phyloP scores from a whole-genome alignment of 92 coral and sea anemone genomes.

The Umimayanthus kanabou region DNA sequence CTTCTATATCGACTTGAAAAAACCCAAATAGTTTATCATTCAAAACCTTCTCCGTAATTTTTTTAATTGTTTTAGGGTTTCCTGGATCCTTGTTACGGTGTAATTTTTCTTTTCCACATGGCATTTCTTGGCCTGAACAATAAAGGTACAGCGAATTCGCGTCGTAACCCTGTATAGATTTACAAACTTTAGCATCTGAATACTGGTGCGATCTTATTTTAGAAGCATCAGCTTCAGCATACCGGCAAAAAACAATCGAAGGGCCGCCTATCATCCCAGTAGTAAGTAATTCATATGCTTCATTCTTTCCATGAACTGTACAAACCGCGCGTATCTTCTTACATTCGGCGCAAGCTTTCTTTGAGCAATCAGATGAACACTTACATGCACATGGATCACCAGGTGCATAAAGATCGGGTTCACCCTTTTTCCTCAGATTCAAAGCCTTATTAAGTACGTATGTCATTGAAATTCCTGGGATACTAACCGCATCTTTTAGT shows the following conservation, averaged over 20 bases:
- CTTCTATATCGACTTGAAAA: too few species aligned
- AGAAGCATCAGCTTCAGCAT: constrained; percentile 24
- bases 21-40: too few species aligned
- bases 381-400: background rate
- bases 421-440: background rate
- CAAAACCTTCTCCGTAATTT: too few species aligned
- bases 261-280: constrained; percentile 49
- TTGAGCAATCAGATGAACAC: background rate
- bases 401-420: constrained; percentile 11
- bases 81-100: too few species aligned
- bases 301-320: background rate
- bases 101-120: constrained; percentile 15
- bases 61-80: too few species aligned
- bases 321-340: constrained; percentile 4
- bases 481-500: constrained; percentile 35
- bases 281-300: constrained; percentile 31
- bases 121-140: constrained; percentile 23
- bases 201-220: constrained; percentile 31
- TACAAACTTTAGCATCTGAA: constrained; percentile 4
- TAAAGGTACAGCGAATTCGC: constrained; percentile 19
- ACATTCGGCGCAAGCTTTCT: background rate
- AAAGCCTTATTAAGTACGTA: constrained; percentile 20
- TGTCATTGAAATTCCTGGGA: constrained; percentile 37
- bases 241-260: background rate
- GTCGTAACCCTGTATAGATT: constrained; percentile 13